Conservation (phyloP, 2,888 invertebrate genomes). For the Drosophila kuntzei region DNA sequence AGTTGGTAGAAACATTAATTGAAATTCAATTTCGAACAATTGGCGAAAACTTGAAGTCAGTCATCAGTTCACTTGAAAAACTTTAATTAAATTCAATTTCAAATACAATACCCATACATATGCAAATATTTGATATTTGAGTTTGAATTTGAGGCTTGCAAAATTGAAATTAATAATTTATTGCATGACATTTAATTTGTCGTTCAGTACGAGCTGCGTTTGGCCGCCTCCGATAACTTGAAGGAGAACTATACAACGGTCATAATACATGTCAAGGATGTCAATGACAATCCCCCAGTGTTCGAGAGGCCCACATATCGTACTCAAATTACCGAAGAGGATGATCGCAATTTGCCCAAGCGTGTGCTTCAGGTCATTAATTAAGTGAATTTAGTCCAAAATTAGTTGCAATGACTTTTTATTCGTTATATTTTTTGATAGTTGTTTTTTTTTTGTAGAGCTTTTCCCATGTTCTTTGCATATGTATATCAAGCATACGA, state of each 20-base stretch:
- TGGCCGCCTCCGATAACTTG: slow-evolving; percentile 97
- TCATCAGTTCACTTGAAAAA: slow-evolving; percentile 13
- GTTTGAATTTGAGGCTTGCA: not conserved
- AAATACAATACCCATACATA: slow-evolving; percentile 5
- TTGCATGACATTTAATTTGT: slow-evolving; percentile 47
- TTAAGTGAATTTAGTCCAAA: slow-evolving; percentile 10
- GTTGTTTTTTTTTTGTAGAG: slow-evolving; percentile 44
- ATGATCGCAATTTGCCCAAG: slow-evolving; percentile 96
- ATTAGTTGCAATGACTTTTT: slow-evolving; percentile 27
- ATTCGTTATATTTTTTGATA: slow-evolving; percentile 18
- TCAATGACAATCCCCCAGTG: slow-evolving; percentile 98
- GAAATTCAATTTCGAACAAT: slow-evolving; percentile 73
- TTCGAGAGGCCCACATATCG: slow-evolving; percentile 97
- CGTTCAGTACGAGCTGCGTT: slow-evolving; percentile 94
- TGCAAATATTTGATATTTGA: slow-evolving; percentile 46
- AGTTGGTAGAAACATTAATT: slow-evolving; percentile 60
- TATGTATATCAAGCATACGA: slow-evolving; percentile 57
- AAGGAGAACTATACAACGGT: slow-evolving; percentile 99
- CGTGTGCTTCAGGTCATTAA: slow-evolving; percentile 93
- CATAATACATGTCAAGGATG: slow-evolving; percentile 98
- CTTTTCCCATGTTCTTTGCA: slow-evolving; percentile 37
- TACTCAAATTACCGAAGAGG: slow-evolving; percentile 98
- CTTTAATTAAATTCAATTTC: slow-evolving; percentile 47
- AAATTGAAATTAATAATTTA: slow-evolving; percentile 39
- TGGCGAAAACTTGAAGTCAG: slow-evolving; percentile 31